phyloP scores from a whole-genome alignment of 2,888 invertebrate genomes.

The Hylaea fasciaria region DNA sequence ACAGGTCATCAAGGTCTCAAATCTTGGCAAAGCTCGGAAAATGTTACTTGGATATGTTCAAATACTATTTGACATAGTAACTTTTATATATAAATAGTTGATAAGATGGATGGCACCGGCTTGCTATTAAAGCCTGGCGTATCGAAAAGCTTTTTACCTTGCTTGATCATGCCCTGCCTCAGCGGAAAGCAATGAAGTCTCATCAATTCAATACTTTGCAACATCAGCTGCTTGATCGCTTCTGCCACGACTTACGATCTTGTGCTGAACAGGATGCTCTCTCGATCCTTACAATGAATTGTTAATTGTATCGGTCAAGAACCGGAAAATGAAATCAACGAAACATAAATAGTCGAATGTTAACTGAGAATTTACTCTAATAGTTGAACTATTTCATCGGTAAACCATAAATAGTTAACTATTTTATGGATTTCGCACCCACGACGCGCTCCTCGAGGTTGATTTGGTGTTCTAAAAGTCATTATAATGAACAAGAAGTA shows the following conservation, averaged over 20 bases:
- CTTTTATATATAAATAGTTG: background rate
- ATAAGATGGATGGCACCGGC: background rate
- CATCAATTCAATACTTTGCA: background rate
- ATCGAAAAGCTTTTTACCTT: slow-evolving; percentile 6
- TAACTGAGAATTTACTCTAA: slow-evolving; percentile 2
- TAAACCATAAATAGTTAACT: slow-evolving; percentile 21
- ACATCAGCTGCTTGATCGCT: slow-evolving; percentile 3
- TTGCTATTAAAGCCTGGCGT: slow-evolving; percentile 18
- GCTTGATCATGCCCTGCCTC: background rate
- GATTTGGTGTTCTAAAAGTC: slow-evolving; percentile 20
- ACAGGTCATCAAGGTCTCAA: slow-evolving; percentile 11
- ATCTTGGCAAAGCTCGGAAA: slow-evolving; percentile 10
- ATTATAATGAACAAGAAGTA: slow-evolving; percentile 32
- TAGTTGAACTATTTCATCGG: slow-evolving; percentile 16
- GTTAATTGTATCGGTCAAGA: background rate
- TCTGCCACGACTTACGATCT: slow-evolving; percentile 15
- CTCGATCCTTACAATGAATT: slow-evolving; percentile 28
- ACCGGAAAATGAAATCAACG: background rate
- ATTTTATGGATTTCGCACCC: slow-evolving; percentile 8
- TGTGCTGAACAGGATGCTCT: slow-evolving; percentile 3
- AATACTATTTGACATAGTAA: background rate
- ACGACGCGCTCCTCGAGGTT: slow-evolving; percentile 22
- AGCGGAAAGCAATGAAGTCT: background rate
- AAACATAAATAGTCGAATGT: slow-evolving; percentile 9
- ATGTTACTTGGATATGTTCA: slow-evolving; percentile 1